phyloP scores from a whole-genome alignment of 2,797 vertebrate genomes.

The Pogoniulus pusillus region DNA sequence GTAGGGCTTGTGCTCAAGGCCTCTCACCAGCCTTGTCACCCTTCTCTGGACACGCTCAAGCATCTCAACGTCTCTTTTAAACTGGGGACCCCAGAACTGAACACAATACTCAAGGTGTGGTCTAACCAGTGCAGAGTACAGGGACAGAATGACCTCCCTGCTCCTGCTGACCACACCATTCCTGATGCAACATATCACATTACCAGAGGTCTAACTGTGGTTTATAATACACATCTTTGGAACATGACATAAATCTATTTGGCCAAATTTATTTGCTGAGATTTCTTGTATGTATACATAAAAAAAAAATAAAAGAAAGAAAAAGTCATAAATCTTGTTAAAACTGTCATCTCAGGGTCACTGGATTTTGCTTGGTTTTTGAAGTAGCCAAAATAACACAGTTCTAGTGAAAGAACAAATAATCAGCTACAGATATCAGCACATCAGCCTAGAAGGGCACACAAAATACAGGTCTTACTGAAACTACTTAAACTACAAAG shows the following conservation, averaged over 20 bases:
- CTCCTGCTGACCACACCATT: too few species aligned
- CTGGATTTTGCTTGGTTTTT: not conserved
- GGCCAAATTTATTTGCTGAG: not conserved
- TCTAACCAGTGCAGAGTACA: too few species aligned
- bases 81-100: too few species aligned
- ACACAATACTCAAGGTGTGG: too few species aligned
- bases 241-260: not conserved
- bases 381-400: not conserved
- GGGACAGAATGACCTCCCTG: too few species aligned
- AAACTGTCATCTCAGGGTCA: not conserved
- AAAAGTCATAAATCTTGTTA: too few species aligned
- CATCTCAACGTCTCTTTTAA: too few species aligned
- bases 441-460: not conserved
- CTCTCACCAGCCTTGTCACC: too few species aligned
- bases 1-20: too few species aligned
- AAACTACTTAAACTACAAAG: not conserved
- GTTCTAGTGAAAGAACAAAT: not conserved
- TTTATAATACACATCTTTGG: not conserved
- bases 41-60: too few species aligned
- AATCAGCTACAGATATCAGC: not conserved
- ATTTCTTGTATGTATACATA: not conserved
- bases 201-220: accelerated
- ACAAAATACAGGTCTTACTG: not conserved
- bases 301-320: not conserved
- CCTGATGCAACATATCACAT: too few species aligned